phyloP scores from a whole-genome alignment of 1,140 invertebrate species.

The Drosophila miranda region DNA sequence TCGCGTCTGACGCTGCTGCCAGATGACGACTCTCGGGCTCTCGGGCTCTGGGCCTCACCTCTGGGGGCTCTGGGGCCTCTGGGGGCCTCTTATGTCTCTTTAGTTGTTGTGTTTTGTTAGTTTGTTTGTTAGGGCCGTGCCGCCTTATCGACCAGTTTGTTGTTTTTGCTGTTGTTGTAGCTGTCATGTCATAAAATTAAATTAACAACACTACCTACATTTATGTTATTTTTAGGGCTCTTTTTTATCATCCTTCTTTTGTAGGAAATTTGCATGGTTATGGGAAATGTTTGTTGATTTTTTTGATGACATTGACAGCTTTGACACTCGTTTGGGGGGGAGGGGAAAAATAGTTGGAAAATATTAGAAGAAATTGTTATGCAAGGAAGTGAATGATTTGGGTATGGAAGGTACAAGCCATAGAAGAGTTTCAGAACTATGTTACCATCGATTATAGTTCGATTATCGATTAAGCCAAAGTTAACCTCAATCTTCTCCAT shows the following conservation, averaged over 20 bases:
- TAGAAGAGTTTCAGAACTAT: too few relatives aligned
- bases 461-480: too few relatives aligned
- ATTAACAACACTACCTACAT: constrained; percentile 49
- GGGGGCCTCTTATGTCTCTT: constrained; percentile 17
- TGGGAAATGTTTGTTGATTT: constrained; percentile 25
- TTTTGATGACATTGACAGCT: constrained; percentile 34
- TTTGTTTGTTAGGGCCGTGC: constrained; percentile 7
- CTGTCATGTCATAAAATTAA: constrained; percentile 71
- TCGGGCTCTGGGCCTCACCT: neutral
- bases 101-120: constrained; percentile 6
- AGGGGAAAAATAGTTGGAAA: neutral
- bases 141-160: constrained; percentile 44
- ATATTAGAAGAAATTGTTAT: neutral
- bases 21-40: constrained; percentile 29
- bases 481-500: too few relatives aligned
- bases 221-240: constrained; percentile 44
- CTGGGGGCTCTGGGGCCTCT: neutral
- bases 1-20: constrained; percentile 43
- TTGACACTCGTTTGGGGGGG: constrained; percentile 20
- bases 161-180: constrained; percentile 16
- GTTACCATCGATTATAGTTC: too few relatives aligned
- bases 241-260: constrained; percentile 16
- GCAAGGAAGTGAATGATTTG: neutral
- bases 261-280: constrained; percentile 28
- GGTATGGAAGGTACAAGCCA: too few relatives aligned